phyloP scores from a whole-genome alignment of 30 jellyfish, hydroid and myxozoan genomes.

The Pseudorhiza aurosa region DNA sequence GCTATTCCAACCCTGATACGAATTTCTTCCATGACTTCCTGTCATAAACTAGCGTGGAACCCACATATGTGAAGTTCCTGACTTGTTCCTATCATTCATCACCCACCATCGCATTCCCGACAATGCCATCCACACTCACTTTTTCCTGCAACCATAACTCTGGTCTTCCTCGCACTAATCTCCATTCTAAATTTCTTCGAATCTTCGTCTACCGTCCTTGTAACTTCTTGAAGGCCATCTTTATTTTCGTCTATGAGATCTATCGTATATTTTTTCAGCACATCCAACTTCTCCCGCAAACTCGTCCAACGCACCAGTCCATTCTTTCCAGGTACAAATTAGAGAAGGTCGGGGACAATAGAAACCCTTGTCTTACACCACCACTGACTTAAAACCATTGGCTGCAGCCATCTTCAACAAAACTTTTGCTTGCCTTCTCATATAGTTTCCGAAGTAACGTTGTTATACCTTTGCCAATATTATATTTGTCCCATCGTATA shows the following conservation, averaged over 20 bases:
- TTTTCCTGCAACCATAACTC: too few relatives aligned
- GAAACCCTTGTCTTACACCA: conserved; percentile 39
- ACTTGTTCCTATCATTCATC: too few relatives aligned
- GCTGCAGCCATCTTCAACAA: background rate
- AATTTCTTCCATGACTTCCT: too few relatives aligned
- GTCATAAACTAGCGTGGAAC: too few relatives aligned
- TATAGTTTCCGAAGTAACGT: background rate
- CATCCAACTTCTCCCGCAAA: too few relatives aligned
- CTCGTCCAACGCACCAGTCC: background rate
- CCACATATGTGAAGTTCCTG: too few relatives aligned
- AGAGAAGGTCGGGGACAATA: conserved; percentile 20
- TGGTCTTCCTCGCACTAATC: too few relatives aligned
- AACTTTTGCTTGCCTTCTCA: background rate
- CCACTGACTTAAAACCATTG: background rate
- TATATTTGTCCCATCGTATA: background rate
- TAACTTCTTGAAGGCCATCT: background rate
- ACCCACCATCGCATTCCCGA: too few relatives aligned
- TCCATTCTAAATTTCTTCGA: too few relatives aligned
- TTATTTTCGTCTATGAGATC: background rate
- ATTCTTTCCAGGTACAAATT: conserved; percentile 11
- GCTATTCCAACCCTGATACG: too few relatives aligned
- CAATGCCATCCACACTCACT: too few relatives aligned
- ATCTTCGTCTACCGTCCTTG: too few relatives aligned
- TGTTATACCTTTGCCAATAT: background rate
- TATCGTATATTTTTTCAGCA: background rate